A percentile compares a stretch with the other conserved stretches of the same genome.
These are phyloP conservation scores for Leptopilina boulardi DNA, from an alignment of 1,140 invertebrate species.

Conservation along the genomic window DNA sequence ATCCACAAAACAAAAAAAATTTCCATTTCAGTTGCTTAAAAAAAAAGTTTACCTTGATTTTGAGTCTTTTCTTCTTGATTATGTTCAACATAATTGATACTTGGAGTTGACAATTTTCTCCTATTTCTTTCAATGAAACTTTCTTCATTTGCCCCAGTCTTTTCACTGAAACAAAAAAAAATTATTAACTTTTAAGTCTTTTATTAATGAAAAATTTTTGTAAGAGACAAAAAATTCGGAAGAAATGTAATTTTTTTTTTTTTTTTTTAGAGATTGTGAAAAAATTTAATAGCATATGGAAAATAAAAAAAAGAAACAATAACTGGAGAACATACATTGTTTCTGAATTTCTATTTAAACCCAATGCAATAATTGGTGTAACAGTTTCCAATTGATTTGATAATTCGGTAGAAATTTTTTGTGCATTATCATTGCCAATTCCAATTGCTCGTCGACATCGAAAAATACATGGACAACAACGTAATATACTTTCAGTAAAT, in stretches of 20 bases:
- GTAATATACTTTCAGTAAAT: constrained; percentile 62
- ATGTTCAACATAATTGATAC: constrained; percentile 47
- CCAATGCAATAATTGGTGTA: constrained; percentile 69
- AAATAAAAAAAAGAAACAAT: no score
- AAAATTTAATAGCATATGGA: no score
- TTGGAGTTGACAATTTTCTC: constrained; percentile 44
- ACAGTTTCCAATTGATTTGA: constrained; percentile 53
- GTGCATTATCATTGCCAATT: constrained; percentile 51
- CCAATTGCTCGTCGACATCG: constrained; percentile 66
- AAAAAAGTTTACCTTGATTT: constrained; percentile 40
- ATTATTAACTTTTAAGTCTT: neutral
- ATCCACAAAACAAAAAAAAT: neutral
- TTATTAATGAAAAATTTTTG: no score
- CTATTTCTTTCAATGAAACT: constrained; percentile 61
- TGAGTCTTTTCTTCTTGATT: constrained; percentile 54
- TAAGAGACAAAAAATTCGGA: no score
- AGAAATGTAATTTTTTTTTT: no score
- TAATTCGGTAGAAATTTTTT: constrained; percentile 49
- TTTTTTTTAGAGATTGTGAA: no score
- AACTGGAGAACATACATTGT: constrained; percentile 66
- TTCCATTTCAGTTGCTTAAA: neutral
- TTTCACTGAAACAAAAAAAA: constrained; percentile 62
- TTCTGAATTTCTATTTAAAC: constrained; percentile 56
- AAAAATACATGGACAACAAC: constrained; percentile 72
- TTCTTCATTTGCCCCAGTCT: constrained; percentile 60